Evolutionary conservation across 2,113 vertebrate genomes (phyloP).

Genomic region (Channa maculata): DNA sequence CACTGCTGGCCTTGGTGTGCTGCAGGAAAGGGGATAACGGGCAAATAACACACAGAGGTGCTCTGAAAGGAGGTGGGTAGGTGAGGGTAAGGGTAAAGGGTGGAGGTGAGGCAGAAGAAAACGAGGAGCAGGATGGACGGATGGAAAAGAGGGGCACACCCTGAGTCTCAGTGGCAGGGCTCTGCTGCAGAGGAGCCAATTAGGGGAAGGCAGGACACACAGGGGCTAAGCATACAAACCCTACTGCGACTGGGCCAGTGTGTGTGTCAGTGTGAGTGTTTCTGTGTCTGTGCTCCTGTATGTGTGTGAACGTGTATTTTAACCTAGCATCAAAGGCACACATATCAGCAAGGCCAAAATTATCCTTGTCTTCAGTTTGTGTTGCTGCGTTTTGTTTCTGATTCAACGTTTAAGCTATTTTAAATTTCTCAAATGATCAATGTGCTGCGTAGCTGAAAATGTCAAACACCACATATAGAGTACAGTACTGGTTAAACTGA

Average conservation of each 20-base stretch:
- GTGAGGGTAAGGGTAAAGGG: constrained; percentile 12
- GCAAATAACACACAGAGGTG: background rate
- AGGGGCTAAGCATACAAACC: constrained; percentile 47
- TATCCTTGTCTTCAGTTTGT: background rate
- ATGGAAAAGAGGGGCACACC: constrained; percentile 25
- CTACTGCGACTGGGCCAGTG: constrained; percentile 29
- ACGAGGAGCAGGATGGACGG: constrained; percentile 20
- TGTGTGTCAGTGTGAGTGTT: constrained; percentile 16
- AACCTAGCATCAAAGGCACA: constrained; percentile 29
- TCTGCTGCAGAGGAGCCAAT: constrained; percentile 62
- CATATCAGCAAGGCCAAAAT: background rate
- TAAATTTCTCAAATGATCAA: background rate
- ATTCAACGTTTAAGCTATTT: constrained; percentile 1
- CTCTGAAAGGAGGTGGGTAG: constrained; percentile 9
- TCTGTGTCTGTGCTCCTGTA: background rate
- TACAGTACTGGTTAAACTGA: background rate
- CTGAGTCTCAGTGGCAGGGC: constrained; percentile 36
- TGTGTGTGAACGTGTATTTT: constrained; percentile 24
- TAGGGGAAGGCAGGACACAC: constrained; percentile 48
- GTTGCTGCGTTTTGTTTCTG: background rate
- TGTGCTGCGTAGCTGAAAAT: background rate
- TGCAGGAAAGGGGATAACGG: constrained; percentile 24
- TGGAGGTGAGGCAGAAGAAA: constrained; percentile 32
- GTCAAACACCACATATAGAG: too few relatives aligned
- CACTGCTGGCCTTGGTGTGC: constrained; percentile 1